Conservation (phyloP, 2,888 invertebrate species). For the Leptinotarsa rubiginosa region DNA sequence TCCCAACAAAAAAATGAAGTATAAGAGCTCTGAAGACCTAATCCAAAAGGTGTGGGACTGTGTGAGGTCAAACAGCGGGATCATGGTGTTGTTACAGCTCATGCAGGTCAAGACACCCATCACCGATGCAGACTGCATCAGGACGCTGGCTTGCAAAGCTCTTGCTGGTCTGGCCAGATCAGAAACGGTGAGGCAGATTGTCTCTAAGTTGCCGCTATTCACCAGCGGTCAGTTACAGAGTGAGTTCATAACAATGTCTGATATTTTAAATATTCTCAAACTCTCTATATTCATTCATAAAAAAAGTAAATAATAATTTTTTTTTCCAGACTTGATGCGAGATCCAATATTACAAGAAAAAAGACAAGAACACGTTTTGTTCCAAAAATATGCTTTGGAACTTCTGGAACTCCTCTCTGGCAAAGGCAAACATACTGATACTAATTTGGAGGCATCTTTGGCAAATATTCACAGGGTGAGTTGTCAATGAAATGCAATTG, state of each 20-base stretch:
- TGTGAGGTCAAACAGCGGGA: conserved; percentile 93
- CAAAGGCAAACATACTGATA: conserved; percentile 83
- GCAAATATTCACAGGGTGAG: conserved; percentile 88
- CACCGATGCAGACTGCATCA: conserved; percentile 95
- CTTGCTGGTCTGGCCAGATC: conserved; percentile 94
- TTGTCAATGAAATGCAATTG: background rate
- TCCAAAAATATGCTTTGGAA: conserved; percentile 93
- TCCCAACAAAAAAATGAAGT: conserved; percentile 73
- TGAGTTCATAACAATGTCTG: conserved; percentile 58
- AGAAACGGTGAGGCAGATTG: conserved; percentile 92
- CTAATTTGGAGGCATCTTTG: conserved; percentile 86
- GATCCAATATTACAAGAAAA: conserved; percentile 98
- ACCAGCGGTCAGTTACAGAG: conserved; percentile 92
- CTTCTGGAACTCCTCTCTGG: conserved; percentile 92
- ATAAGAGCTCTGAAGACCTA: conserved; percentile 83
- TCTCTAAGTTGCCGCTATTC: conserved; percentile 94
- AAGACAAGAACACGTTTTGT: conserved; percentile 92
- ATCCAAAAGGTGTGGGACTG: conserved; percentile 95
- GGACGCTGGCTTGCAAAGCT: conserved; percentile 93
- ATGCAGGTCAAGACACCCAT: conserved; percentile 94
- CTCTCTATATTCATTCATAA: too few relatives aligned
- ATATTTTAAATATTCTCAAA: too few relatives aligned
- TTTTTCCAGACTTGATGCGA: conserved; percentile 83
- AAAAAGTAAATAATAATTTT: conserved; percentile 1
- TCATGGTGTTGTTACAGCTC: conserved; percentile 90